phyloP scores from a whole-genome alignment of 2,888 invertebrate genomes.

The Acronicta alni region DNA sequence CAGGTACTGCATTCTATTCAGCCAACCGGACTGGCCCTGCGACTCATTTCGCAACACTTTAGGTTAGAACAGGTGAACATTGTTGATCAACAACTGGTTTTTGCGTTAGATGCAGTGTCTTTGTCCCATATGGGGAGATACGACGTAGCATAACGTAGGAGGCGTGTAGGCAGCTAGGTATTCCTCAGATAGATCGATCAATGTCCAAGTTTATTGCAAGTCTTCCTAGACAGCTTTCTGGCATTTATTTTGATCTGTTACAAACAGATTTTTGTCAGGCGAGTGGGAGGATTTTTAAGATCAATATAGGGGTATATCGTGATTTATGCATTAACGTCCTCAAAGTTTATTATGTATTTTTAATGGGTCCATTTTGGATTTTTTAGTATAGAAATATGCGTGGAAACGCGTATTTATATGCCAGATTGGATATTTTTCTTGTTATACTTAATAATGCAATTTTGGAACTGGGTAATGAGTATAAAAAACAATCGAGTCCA shows the following conservation, averaged over 20 bases:
- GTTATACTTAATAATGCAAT: too few species aligned
- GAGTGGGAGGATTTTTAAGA: background rate
- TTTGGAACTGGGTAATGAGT: too few species aligned
- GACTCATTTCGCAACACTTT: slow-evolving; percentile 55
- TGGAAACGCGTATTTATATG: too few species aligned
- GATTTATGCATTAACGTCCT: too few species aligned
- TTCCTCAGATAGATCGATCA: slow-evolving; percentile 47
- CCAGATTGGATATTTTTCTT: too few species aligned
- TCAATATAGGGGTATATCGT: too few species aligned
- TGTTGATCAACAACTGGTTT: slow-evolving; percentile 57
- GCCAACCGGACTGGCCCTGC: slow-evolving; percentile 32
- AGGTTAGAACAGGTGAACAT: slow-evolving; percentile 60
- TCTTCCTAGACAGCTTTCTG: slow-evolving; percentile 43
- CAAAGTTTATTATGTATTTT: too few species aligned
- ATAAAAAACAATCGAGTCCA: too few species aligned
- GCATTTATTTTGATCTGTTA: slow-evolving; percentile 16
- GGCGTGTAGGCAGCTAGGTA: slow-evolving; percentile 45
- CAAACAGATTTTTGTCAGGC: background rate
- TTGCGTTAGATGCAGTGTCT: slow-evolving; percentile 47
- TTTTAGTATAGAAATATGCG: too few species aligned
- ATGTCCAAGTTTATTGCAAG: slow-evolving; percentile 28
- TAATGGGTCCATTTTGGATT: too few species aligned
- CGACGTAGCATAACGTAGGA: slow-evolving; percentile 40
- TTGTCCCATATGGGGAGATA: slow-evolving; percentile 37
- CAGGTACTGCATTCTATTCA: slow-evolving; percentile 47